These are phyloP conservation scores for Thymallus thymallus DNA, from an alignment of 2,113 vertebrate species.

Conservation along the genomic window DNA sequence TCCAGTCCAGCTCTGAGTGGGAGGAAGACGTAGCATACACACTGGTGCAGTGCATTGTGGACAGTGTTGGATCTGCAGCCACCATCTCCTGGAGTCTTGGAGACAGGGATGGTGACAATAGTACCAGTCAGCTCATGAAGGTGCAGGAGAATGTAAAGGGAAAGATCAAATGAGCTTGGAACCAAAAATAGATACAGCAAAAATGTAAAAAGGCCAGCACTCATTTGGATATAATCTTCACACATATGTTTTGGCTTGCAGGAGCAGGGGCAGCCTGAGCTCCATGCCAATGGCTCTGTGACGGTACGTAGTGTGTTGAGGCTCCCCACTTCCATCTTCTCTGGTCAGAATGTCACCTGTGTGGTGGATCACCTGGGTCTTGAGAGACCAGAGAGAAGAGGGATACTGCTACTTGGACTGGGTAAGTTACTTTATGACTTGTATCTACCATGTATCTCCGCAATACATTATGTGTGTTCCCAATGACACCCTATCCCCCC, in stretches of 20 bases:
- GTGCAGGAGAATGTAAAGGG: not conserved
- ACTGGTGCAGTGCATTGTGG: slow-evolving; percentile 55
- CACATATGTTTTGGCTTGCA: not conserved
- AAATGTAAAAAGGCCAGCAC: no score
- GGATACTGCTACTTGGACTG: slow-evolving; percentile 45
- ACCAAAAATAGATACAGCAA: no score
- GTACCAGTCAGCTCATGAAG: slow-evolving; percentile 5
- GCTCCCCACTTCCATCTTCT: slow-evolving; percentile 50
- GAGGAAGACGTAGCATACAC: slow-evolving; percentile 40
- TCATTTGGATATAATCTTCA: not conserved
- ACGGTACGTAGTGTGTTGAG: slow-evolving; percentile 33
- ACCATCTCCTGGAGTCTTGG: slow-evolving; percentile 58
- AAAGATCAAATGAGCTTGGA: no score
- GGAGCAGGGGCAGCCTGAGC: not conserved
- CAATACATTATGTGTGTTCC: no score
- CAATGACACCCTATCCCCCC: no score
- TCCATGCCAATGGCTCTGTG: slow-evolving; percentile 35
- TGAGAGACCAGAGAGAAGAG: slow-evolving; percentile 40
- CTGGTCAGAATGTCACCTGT: slow-evolving; percentile 65
- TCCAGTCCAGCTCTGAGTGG: slow-evolving; percentile 50
- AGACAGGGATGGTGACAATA: slow-evolving; percentile 14
- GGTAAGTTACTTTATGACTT: slow-evolving; percentile 42
- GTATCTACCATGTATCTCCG: no score
- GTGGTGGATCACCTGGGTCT: slow-evolving; percentile 52
- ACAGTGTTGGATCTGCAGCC: slow-evolving; percentile 45